These are phyloP conservation scores for Dynastes maya DNA, from an alignment of 2,888 invertebrate species.

Conservation along the genomic window DNA sequence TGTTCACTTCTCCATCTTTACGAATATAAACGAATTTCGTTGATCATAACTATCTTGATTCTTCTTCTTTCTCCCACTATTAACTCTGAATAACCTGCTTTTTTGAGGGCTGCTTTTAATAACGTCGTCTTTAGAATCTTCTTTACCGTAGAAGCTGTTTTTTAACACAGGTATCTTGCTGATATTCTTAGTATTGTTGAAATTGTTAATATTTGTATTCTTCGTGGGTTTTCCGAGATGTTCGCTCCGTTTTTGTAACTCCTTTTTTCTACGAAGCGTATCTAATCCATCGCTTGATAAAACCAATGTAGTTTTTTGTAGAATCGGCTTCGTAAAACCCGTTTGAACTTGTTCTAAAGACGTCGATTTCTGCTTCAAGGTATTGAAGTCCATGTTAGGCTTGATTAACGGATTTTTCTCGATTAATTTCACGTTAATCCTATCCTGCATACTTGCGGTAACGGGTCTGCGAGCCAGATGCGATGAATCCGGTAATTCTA, in stretches of 20 bases:
- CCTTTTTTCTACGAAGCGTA: slow-evolving; percentile 35
- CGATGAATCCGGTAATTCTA: slow-evolving; percentile 61
- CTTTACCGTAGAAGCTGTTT: not conserved
- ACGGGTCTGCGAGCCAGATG: slow-evolving; percentile 61
- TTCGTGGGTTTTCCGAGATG: not conserved
- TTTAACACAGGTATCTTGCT: slow-evolving; percentile 11
- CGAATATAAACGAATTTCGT: slow-evolving; percentile 47
- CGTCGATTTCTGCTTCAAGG: slow-evolving; percentile 41
- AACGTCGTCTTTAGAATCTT: not conserved
- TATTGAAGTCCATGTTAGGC: slow-evolving; percentile 47
- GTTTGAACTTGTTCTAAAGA: slow-evolving; percentile 33
- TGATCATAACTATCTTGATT: slow-evolving; percentile 30
- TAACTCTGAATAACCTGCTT: slow-evolving; percentile 33
- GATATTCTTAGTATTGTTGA: not conserved
- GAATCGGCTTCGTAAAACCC: not conserved
- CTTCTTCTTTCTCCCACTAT: slow-evolving; percentile 38
- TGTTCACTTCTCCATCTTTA: slow-evolving; percentile 39
- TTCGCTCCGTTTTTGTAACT: slow-evolving; percentile 12
- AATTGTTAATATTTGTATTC: not conserved
- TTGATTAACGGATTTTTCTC: slow-evolving; percentile 17
- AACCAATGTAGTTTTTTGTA: slow-evolving; percentile 31
- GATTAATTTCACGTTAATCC: slow-evolving; percentile 36
- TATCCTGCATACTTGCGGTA: slow-evolving; percentile 38
- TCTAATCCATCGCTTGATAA: slow-evolving; percentile 44
- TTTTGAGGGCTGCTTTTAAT: slow-evolving; percentile 8